phyloP scores from a whole-genome alignment of 2,113 vertebrate species.

The Probosciger aterrimus region DNA sequence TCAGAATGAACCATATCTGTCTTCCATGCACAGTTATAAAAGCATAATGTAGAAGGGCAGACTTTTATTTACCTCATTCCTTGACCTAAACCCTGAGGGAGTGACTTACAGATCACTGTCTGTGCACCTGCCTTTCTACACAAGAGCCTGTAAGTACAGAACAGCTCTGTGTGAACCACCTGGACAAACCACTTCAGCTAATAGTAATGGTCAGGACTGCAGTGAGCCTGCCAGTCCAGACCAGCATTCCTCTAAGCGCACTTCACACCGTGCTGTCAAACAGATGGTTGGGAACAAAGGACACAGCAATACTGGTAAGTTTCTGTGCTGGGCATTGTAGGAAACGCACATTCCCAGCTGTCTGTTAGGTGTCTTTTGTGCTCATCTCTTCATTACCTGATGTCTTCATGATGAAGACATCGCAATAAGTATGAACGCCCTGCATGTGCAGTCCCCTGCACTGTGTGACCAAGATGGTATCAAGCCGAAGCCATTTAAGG shows the following conservation, averaged over 20 bases:
- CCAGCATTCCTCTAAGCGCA: background rate
- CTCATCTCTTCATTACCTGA: background rate
- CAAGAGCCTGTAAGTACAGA: background rate
- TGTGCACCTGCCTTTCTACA: background rate
- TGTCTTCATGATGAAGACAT: background rate
- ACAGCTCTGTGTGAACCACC: background rate
- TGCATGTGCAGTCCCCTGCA: background rate
- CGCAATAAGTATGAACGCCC: fast-evolving
- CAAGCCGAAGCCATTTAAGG: background rate
- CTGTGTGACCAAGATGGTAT: fast-evolving
- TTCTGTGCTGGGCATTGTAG: background rate
- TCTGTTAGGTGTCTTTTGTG: background rate
- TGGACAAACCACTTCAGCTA: background rate
- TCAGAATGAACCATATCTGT: background rate
- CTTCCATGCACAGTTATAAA: background rate
- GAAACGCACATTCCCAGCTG: background rate
- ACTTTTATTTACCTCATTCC: background rate
- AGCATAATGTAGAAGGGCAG: background rate
- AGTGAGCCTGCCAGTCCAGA: background rate
- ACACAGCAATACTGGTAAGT: fast-evolving
- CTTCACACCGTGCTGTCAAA: background rate
- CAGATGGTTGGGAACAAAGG: background rate
- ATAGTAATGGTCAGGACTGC: background rate
- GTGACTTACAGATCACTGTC: fast-evolving
- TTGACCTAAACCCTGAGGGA: background rate